Base-by-base conservation (phyloP, 2,888 invertebrate species). In the Melinaea marsaeus region DNA sequence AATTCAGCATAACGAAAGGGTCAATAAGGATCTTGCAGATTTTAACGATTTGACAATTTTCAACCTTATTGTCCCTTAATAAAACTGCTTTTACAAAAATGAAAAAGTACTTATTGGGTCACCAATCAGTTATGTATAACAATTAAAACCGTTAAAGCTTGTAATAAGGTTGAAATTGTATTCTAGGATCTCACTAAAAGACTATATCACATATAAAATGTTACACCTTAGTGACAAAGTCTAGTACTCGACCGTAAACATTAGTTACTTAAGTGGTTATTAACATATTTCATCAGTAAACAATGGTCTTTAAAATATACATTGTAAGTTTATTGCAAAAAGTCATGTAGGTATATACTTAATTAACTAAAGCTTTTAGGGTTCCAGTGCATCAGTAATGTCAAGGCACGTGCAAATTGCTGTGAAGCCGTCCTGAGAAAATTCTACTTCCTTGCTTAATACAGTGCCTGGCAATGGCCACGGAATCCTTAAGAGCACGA, bases 141-240 rank as follows among this genome's bases (percentile, higher is more conserved):
- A 63, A 48, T 57, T 59, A 61, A 22, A 57, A 35, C 7, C 59
- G 32, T 67, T 61, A 47, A 13, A 6, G 11, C 6, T 59, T 13
- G 51, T 6, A 13, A 7, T 58, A 65, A 34, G 48, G 63, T 58
- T 11, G 46, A 48, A 2, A 22, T 48, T 57, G 4, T 13, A 32
- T 47, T 5, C 11, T 22, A 35, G 5, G 55, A 13, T n/a, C 4
- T 3, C 37, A 35, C 22, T 51, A n/a, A 45, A 61, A 13, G 42
- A 22, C 61, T n/a, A 61, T 65, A 65, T 65, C 60, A 58, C 22
- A 62, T 62, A 54, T 67, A 61, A 67, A 62, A 62, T 65, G 65
- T 61, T 57, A 61, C 47, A 45, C 63, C 58, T 62, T 61, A 32
- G 3, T 65, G 57, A 61, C 48, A 46, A 13, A 48, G 57, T 57